These are phyloP conservation scores for Drosophila arawakana DNA, from an alignment of 1,140 invertebrate genomes.

Conservation along the genomic window DNA sequence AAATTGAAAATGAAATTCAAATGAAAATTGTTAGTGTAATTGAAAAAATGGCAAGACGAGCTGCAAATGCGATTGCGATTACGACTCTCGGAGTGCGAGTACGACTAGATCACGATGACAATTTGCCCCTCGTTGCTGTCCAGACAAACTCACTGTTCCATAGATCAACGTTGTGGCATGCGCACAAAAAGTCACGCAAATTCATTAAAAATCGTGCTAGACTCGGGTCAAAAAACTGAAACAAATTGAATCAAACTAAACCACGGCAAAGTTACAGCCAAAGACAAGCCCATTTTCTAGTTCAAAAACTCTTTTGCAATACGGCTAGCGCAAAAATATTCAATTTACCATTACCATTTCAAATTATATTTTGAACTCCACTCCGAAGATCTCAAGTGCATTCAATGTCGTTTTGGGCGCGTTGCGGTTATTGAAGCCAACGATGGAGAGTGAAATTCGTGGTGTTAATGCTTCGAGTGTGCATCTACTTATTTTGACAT, in stretches of 20 bases:
- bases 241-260: constrained; percentile 15
- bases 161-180: constrained; percentile 64
- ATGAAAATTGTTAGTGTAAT: constrained; percentile 7
- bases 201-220: constrained; percentile 47
- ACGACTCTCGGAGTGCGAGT: constrained; percentile 3
- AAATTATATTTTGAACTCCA: constrained; percentile 9
- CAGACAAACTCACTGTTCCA: constrained; percentile 34
- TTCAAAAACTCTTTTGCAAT: constrained; percentile 25
- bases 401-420: constrained; percentile 52
- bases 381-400: constrained; percentile 51
- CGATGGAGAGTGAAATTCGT: constrained; percentile 56
- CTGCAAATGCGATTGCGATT: constrained; percentile 18
- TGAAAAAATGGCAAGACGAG: constrained; percentile 2
- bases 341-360: constrained; percentile 24
- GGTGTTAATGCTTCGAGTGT: constrained; percentile 26
- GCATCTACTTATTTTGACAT: constrained; percentile 37
- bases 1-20: constrained; percentile 53
- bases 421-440: constrained; percentile 3
- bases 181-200: constrained; percentile 38
- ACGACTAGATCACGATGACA: constrained; percentile 63
- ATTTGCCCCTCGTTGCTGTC: constrained; percentile 33
- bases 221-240: constrained; percentile 47
- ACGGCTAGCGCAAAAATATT: constrained; percentile 37
- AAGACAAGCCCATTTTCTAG: constrained; percentile 7
- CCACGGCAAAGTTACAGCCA: neutral